Evolutionary conservation across 2,888 invertebrate species (phyloP), one percentile per base, ranked within the genome.

Genomic region (Serripes groenlandicus): DNA sequence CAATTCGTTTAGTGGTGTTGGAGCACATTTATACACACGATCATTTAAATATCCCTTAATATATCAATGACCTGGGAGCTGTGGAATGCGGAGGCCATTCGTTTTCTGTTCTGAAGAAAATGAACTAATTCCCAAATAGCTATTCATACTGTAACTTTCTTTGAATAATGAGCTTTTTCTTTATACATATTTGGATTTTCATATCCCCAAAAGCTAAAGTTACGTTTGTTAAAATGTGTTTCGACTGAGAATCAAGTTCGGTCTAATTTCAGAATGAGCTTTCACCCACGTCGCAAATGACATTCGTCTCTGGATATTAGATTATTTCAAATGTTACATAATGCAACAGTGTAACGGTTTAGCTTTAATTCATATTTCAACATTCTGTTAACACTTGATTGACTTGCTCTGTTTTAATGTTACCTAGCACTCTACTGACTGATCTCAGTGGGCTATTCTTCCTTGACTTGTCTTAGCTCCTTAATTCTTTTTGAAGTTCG

Each of bases 1-100:
- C n/a, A n/a, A n/a, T n/a, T n/a, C n/a, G n/a, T n/a, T n/a, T n/a
- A n/a, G n/a, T n/a, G n/a, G n/a, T n/a, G n/a, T n/a, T n/a, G n/a
- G n/a, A n/a, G n/a, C n/a, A n/a, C n/a, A n/a, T n/a, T 62, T n/a
- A n/a, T 77, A 77, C 0, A 77, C 72, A 18, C 34, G 42, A n/a
- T 77, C 77, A 32, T 77, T 77, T 7, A 77, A 30, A 34, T 78
- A 74, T 34, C 73, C 58, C 68, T 69, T 69, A 0, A 78, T 32
- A 37, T 37, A 66, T 73, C 26, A 78, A 34, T 1, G 68, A 68
- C 18, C 66, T 78, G 5, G 69, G 23, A 26, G 68, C 60, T 1
- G 49, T 28, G 9, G 78, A 78, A 42, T 78, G 68, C 9, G 68
- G 78, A 9, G 74, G 58, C 74, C 68, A 78, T 18, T 30, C 28